Evolutionary conservation across 2,113 vertebrate species (phyloP).

Genomic region (Brachyhypopomus gauderio): DNA sequence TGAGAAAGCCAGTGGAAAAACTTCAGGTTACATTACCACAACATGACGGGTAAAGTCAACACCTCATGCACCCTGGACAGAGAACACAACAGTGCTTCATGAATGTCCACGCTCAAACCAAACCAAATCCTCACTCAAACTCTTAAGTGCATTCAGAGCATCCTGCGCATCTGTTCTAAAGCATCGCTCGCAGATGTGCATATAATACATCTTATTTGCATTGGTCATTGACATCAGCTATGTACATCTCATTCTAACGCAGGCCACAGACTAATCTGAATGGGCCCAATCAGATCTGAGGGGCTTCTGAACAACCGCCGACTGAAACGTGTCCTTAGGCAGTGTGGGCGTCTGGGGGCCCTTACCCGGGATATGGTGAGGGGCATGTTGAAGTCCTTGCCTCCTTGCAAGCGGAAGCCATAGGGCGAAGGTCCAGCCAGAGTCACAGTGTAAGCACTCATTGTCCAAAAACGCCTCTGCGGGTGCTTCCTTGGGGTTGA

Average conservation of each 20-base stretch:
- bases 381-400: constrained; percentile 98
- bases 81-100: neutral
- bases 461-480: constrained; percentile 64
- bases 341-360: neutral
- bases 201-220: neutral
- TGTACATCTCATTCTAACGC: neutral
- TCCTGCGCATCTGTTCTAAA: neutral
- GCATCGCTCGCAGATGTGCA: neutral
- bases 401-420: constrained; percentile 97
- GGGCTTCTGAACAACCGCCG: neutral
- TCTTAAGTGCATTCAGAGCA: neutral
- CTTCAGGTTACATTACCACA: neutral
- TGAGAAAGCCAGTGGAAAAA: neutral
- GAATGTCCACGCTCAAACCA: neutral
- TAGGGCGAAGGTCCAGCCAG: constrained; percentile 92
- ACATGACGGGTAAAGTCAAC: neutral
- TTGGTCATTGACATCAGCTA: no score
- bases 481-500: constrained; percentile 34
- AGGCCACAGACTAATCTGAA: neutral
- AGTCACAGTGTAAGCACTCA: constrained; percentile 89
- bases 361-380: constrained; percentile 91
- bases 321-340: neutral
- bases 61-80: neutral
- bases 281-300: neutral
- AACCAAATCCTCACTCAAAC: neutral